These are phyloP conservation scores for Ariopsis seemanni DNA, from an alignment of 2,113 vertebrate species.

Conservation along the genomic window DNA sequence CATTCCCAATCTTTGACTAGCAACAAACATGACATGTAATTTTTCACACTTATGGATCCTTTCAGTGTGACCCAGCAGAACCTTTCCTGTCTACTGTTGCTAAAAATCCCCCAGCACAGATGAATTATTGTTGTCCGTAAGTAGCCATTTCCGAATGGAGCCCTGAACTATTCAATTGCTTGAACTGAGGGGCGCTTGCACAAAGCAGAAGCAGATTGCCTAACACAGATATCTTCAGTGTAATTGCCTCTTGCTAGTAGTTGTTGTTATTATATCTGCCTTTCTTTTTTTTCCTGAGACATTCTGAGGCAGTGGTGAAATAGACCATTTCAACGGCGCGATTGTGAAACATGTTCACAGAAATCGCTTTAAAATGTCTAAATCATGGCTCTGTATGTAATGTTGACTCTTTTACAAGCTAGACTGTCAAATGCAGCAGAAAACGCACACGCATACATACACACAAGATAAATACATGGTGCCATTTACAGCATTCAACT, in stretches of 20 bases:
- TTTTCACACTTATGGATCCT: not conserved
- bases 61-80: not conserved
- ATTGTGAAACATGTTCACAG: not conserved
- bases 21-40: not conserved
- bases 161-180: slow-evolving; percentile 34
- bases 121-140: slow-evolving; percentile 16
- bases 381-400: not conserved
- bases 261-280: slow-evolving; percentile 39
- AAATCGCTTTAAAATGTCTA: not conserved
- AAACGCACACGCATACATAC: not conserved
- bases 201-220: slow-evolving; percentile 38
- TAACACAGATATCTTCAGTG: slow-evolving; percentile 10
- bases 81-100: not conserved
- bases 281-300: not conserved
- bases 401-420: not conserved
- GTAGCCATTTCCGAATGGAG: slow-evolving; percentile 16
- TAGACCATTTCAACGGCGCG: not conserved
- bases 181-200: slow-evolving; percentile 8
- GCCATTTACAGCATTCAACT: slow-evolving; percentile 2
- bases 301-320: not conserved
- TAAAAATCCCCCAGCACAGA: not conserved
- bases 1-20: not conserved
- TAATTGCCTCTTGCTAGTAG: slow-evolving; percentile 31
- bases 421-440: not conserved
- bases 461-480: not conserved